A percentile compares a stretch with the other conserved stretches of the same genome.
These are phyloP conservation scores for Subacronicta megacephala DNA, from an alignment of 2,888 invertebrate genomes.

Conservation along the genomic window DNA sequence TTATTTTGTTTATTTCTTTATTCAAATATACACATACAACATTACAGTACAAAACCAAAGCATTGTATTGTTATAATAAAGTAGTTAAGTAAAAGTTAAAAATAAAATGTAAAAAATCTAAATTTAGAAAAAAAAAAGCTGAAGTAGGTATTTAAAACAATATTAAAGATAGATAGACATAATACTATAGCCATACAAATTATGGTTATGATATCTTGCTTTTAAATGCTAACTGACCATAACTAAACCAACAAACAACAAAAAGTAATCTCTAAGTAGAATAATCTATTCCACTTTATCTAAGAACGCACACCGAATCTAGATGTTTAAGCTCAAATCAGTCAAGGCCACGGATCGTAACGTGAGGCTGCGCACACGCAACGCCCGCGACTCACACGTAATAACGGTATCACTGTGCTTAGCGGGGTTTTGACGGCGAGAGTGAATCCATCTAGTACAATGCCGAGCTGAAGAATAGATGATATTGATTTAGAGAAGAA, in stretches of 20 bases:
- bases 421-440: slow-evolving; percentile 41
- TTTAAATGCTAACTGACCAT: background rate
- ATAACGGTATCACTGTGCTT: slow-evolving; percentile 52
- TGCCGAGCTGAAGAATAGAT: slow-evolving; percentile 17
- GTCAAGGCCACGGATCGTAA: slow-evolving; percentile 42
- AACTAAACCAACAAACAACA: slow-evolving; percentile 1
- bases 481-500: no score
- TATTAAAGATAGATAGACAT: no score
- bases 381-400: slow-evolving; percentile 34
- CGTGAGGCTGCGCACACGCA: slow-evolving; percentile 46
- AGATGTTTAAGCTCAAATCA: slow-evolving; percentile 50
- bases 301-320: slow-evolving; percentile 40
- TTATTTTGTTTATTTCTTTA: no score
- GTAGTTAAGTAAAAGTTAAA: no score
- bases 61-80: no score
- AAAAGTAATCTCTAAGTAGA: slow-evolving; percentile 8
- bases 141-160: no score
- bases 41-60: no score
- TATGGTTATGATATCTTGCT: background rate
- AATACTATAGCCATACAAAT: no score
- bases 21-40: no score
- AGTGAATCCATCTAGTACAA: slow-evolving; percentile 35
- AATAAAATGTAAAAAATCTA: no score
- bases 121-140: no score
- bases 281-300: slow-evolving; percentile 35